A percentile compares a stretch with the other conserved stretches of the same genome.
Conservation (phyloP, 2,113 vertebrate species). For the Heloderma charlesbogerti region DNA sequence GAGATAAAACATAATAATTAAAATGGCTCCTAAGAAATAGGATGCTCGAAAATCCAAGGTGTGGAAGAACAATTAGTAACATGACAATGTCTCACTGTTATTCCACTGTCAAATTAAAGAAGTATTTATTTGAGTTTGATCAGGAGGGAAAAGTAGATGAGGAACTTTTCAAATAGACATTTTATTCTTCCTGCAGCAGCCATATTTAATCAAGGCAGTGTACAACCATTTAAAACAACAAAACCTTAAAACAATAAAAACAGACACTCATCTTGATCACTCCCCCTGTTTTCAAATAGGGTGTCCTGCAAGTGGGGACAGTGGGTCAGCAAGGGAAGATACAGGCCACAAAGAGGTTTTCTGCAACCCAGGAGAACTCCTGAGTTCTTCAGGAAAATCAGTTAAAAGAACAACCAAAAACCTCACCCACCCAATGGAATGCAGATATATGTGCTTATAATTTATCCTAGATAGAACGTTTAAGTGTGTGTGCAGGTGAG, state of each 20-base stretch:
- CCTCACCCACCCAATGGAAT: background rate
- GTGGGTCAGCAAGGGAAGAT: background rate
- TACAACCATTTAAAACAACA: too few relatives aligned
- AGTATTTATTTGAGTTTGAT: slow-evolving; percentile 49
- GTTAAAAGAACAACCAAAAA: background rate
- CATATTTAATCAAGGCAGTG: too few relatives aligned
- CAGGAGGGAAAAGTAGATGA: slow-evolving; percentile 47
- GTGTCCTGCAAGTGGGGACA: background rate
- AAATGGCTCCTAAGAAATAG: slow-evolving; percentile 60
- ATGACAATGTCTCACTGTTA: slow-evolving; percentile 44
- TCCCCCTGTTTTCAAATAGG: background rate
- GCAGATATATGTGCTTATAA: background rate
- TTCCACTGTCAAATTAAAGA: slow-evolving; percentile 51
- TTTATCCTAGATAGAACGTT: background rate
- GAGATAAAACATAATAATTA: slow-evolving; percentile 51
- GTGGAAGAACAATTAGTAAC: slow-evolving; percentile 67
- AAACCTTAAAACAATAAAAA: too few relatives aligned
- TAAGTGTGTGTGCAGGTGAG: background rate
- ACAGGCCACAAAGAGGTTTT: background rate
- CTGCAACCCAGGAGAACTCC: background rate
- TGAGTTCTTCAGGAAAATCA: background rate
- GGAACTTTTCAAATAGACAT: slow-evolving; percentile 47
- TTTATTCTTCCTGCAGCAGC: background rate
- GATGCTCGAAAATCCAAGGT: slow-evolving; percentile 69
- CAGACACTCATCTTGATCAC: background rate